Conservation (phyloP, 2,888 invertebrate species). For the Acronicta leporina region DNA sequence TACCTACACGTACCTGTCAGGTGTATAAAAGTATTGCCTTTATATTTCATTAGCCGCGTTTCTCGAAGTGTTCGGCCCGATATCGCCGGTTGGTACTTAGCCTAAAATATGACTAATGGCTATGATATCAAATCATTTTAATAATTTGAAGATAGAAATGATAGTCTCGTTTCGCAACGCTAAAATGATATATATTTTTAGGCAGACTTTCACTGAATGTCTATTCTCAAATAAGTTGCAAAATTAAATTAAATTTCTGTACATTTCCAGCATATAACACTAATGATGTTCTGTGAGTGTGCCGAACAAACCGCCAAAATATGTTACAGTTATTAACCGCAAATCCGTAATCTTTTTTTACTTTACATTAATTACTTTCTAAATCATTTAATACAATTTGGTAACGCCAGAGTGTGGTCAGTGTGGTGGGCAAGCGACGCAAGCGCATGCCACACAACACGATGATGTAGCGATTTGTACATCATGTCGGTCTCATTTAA, state of each 20-base stretch:
- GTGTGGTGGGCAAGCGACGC: slow-evolving; percentile 60
- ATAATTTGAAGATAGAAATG: slow-evolving; percentile 38
- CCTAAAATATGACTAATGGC: slow-evolving; percentile 44
- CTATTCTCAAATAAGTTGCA: slow-evolving; percentile 6
- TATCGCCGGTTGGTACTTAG: slow-evolving; percentile 49
- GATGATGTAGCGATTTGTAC: slow-evolving; percentile 77
- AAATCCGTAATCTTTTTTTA: slow-evolving; percentile 46
- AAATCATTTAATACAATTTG: slow-evolving; percentile 74
- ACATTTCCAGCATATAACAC: not conserved
- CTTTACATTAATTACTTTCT: slow-evolving; percentile 60
- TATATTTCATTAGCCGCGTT: slow-evolving; percentile 52
- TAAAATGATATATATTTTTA: slow-evolving; percentile 9
- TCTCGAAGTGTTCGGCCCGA: slow-evolving; percentile 41
- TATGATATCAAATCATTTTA: slow-evolving; percentile 37
- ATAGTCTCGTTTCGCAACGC: slow-evolving; percentile 32
- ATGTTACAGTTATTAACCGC: slow-evolving; percentile 44
- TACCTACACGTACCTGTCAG: slow-evolving; percentile 55
- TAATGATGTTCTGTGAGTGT: slow-evolving; percentile 10
- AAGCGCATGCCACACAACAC: slow-evolving; percentile 69
- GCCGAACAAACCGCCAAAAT: slow-evolving; percentile 27
- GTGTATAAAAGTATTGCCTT: slow-evolving; percentile 53
- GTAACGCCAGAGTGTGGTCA: slow-evolving; percentile 69
- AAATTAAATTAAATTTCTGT: slow-evolving; percentile 12
- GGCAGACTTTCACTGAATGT: slow-evolving; percentile 21
- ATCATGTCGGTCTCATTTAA: slow-evolving; percentile 72